Evolutionary conservation across 2,888 invertebrate species (phyloP).

Genomic region (Drosophila nr. perissopoda): DNA sequence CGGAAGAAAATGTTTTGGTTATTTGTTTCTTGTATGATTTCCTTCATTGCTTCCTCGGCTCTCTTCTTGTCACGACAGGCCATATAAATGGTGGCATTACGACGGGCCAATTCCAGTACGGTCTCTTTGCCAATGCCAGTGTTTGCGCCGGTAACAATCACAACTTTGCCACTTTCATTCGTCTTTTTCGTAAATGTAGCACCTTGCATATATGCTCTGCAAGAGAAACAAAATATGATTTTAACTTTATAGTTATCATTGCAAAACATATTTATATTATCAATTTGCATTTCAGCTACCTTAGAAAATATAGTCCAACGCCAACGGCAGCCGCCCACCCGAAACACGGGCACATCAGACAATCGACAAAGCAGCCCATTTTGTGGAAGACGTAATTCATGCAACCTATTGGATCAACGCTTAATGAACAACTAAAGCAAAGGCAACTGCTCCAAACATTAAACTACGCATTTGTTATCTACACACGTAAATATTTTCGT

Average conservation of each 20-base stretch:
- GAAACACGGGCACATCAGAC: constrained; percentile 29
- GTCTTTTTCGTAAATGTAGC: constrained; percentile 86
- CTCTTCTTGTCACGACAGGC: constrained; percentile 92
- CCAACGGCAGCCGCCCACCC: constrained; percentile 22
- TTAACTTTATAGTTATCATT: background rate
- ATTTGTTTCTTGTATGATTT: constrained; percentile 89
- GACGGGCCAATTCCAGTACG: constrained; percentile 89
- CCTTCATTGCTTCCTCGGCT: constrained; percentile 89
- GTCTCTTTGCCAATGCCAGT: constrained; percentile 93
- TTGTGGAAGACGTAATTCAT: background rate
- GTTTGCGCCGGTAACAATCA: constrained; percentile 93
- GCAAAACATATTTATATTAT: background rate
- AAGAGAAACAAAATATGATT: background rate
- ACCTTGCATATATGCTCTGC: constrained; percentile 86
- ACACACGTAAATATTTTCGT: background rate
- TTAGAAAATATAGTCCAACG: constrained; percentile 45
- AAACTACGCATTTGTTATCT: background rate
- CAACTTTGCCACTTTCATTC: constrained; percentile 88
- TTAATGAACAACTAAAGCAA: background rate
- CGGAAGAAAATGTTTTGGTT: constrained; percentile 90
- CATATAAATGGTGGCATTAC: constrained; percentile 93
- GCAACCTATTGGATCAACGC: background rate
- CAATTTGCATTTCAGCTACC: constrained; percentile 42
- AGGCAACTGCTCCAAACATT: background rate
- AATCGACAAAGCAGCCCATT: constrained; percentile 32